These are phyloP conservation scores for Knipowitschia caucasica DNA, from an alignment of 2,797 vertebrate species.

Conservation along the genomic window DNA sequence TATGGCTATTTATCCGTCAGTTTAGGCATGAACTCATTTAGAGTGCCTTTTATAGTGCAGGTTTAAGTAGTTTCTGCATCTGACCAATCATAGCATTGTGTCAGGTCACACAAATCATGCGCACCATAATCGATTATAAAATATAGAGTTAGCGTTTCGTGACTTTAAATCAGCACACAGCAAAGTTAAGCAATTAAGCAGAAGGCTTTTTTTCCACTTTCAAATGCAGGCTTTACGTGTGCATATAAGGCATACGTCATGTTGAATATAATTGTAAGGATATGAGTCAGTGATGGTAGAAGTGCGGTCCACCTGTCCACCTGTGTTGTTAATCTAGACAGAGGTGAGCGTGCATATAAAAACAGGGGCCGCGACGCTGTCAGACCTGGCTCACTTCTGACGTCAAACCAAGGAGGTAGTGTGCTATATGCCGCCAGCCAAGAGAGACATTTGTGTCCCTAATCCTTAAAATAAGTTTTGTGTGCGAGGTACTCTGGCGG, in stretches of 20 bases:
- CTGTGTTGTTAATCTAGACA: too few relatives aligned
- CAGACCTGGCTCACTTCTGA: too few relatives aligned
- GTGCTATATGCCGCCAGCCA: too few relatives aligned
- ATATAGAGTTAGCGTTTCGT: slow-evolving; percentile 11
- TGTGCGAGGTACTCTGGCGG: too few relatives aligned
- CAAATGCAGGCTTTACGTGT: neutral
- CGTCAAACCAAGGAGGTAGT: too few relatives aligned
- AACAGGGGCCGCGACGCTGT: too few relatives aligned
- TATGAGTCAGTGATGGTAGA: slow-evolving; percentile 10
- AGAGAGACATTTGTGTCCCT: too few relatives aligned
- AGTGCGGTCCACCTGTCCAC: too few relatives aligned
- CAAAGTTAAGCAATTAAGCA: neutral
- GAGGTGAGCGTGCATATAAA: too few relatives aligned
- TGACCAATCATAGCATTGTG: slow-evolving; percentile 10
- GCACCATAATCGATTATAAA: slow-evolving; percentile 18
- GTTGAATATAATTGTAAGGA: neutral
- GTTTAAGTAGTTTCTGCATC: slow-evolving; percentile 13
- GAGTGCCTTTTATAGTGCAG: neutral
- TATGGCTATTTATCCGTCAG: neutral
- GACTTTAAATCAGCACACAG: slow-evolving; percentile 9
- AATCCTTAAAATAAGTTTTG: too few relatives aligned
- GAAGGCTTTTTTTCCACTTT: slow-evolving; percentile 4
- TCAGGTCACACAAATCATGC: neutral
- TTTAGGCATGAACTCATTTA: neutral
- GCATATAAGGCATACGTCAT: neutral